Evolutionary conservation across 2,113 vertebrate genomes (phyloP).

Genomic region (Pithys albifrons): DNA sequence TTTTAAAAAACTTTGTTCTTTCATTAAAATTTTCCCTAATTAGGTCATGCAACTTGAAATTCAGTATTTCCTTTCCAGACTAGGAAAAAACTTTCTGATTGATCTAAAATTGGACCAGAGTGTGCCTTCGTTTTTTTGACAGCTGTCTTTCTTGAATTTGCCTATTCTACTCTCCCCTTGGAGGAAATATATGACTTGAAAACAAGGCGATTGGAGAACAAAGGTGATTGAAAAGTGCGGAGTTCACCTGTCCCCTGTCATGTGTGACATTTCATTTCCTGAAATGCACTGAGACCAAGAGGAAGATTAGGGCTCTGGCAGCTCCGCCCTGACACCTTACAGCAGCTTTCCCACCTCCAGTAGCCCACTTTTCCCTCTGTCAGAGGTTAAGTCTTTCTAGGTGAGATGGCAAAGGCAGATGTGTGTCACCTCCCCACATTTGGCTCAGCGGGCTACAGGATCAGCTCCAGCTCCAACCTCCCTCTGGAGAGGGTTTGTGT

Average conservation of each 20-base stretch:
- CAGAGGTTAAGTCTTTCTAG: background rate
- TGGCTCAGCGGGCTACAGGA: background rate
- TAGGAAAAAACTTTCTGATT: background rate
- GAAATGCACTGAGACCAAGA: background rate
- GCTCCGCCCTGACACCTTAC: background rate
- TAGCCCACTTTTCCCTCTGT: background rate
- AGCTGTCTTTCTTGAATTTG: background rate
- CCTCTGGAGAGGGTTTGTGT: background rate
- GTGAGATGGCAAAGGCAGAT: background rate
- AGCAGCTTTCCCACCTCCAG: background rate
- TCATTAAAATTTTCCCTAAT: background rate
- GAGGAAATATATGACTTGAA: background rate
- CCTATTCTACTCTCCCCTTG: background rate
- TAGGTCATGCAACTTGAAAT: background rate
- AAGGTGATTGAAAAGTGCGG: accelerated
- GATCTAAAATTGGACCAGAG: background rate
- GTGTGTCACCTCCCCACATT: accelerated
- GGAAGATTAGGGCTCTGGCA: background rate
- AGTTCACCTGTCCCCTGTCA: background rate
- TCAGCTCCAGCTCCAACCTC: background rate
- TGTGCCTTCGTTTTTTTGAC: background rate
- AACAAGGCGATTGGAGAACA: background rate
- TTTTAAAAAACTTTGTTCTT: background rate
- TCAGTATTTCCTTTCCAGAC: background rate
- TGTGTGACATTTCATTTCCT: background rate